Evolutionary conservation across 2,888 invertebrate species (phyloP), one percentile per base, ranked within the genome.

Genomic region (Campaea margaritaria): DNA sequence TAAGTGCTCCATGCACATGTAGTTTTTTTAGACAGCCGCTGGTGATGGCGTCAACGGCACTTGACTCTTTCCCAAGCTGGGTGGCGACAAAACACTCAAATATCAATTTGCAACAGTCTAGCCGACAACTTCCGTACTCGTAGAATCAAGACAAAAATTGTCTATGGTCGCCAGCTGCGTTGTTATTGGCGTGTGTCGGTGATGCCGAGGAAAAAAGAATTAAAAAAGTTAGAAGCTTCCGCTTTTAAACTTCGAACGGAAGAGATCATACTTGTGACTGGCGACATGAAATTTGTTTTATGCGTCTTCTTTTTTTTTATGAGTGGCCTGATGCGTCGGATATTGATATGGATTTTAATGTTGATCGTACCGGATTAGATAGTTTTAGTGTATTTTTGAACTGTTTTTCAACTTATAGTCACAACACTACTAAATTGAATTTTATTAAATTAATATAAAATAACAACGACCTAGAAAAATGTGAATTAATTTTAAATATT

Each of bases 1-100:
- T 79, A 79, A 82, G 81, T 81, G 78, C 66, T 77, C 68, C 63
- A 68, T 70, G 72, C 70, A 70, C 12, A 51, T 58, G 52, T 68
- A 61, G 69, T 72, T 81, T 84, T 78, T 82, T 82, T 70, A 76
- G 15, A 51, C 72, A 75, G 70, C 72, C 67, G 67, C 73, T 60
- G 72, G 73, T 78, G n/a, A n/a, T n/a, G 86, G 85, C 87, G 87
- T 76, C 89, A 61, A 46, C 57, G 38, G 78, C 89, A 90, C 79
- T 78, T 74, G 70, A 76, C 52, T 47, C 14, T 49, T 69, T 67
- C 67, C 65, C 69, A 68, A 64, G 59, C 87, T 87, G 91, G 91
- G 91, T 91, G 91, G 91, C 91, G 91, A 90, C 91, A 87, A 78
- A 83, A 80, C 88, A 89, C 90, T 91, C 80, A 81, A 81, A 82